Evolutionary conservation across 2,888 invertebrate genomes (phyloP).

Genomic region (Mythimna vitellina): DNA sequence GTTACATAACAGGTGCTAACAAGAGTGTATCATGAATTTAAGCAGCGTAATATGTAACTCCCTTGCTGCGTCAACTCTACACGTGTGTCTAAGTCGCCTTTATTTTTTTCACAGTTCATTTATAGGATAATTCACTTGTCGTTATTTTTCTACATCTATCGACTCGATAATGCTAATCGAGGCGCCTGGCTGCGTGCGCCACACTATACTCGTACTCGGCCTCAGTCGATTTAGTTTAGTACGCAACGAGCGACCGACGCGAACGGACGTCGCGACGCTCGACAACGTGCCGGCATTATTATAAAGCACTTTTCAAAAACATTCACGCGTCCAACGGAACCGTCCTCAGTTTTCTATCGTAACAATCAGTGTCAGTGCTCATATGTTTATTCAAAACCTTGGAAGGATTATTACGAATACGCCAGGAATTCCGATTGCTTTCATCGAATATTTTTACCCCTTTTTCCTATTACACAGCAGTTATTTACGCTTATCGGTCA

Average conservation of each 20-base stretch:
- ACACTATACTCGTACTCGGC: conserved; percentile 76
- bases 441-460: conserved; percentile 61
- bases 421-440: conserved; percentile 59
- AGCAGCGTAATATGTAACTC: conserved; percentile 7
- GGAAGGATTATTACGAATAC: conserved; percentile 64
- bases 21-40: conserved; percentile 15
- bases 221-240: conserved; percentile 81
- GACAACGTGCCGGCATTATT: conserved; percentile 74
- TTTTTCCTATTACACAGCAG: conserved; percentile 50
- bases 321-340: conserved; percentile 79
- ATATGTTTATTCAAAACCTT: conserved; percentile 63
- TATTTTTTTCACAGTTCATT: conserved; percentile 43
- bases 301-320: conserved; percentile 72
- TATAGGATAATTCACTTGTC: conserved; percentile 64
- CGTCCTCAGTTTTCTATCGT: conserved; percentile 79
- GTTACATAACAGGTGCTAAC: conserved; percentile 5
- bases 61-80: conserved; percentile 22
- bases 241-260: conserved; percentile 78
- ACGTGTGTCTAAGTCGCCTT: conserved; percentile 41
- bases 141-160: conserved; percentile 69
- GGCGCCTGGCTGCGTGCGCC: conserved; percentile 81
- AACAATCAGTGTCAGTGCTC: conserved; percentile 72
- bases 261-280: conserved; percentile 73
- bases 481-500: conserved; percentile 65
- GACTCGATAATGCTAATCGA: conserved; percentile 82